These are phyloP conservation scores for Pseudotriccus pelzelni DNA, from an alignment of 2,797 vertebrate species.

Conservation along the genomic window DNA sequence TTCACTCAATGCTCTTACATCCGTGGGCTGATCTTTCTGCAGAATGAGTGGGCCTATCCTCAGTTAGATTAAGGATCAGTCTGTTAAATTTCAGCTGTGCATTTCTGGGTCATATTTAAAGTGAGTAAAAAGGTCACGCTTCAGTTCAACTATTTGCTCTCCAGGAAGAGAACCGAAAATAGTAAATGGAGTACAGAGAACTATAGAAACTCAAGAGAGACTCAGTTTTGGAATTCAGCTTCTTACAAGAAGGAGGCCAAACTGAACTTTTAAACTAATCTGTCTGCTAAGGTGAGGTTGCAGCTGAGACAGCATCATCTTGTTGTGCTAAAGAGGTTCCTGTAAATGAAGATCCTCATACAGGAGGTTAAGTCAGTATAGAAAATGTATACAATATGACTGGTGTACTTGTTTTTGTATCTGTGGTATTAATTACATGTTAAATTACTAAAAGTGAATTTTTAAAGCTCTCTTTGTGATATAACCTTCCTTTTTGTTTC, in stretches of 20 bases:
- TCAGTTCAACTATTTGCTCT: not conserved
- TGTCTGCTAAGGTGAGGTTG: not conserved
- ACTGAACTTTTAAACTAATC: not conserved
- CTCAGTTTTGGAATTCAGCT: not conserved
- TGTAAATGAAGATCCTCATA: not conserved
- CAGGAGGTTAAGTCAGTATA: not conserved
- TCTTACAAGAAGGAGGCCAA: not conserved
- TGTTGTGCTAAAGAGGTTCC: not conserved
- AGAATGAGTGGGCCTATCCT: not conserved
- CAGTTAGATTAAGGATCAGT: not conserved
- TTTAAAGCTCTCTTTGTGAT: not conserved
- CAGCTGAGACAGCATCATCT: not conserved
- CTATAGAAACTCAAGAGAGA: not conserved
- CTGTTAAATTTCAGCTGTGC: not conserved
- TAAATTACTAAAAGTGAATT: not conserved
- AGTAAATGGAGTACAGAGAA: not conserved
- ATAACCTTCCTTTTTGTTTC: not conserved
- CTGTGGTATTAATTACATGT: not conserved
- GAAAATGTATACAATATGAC: not conserved
- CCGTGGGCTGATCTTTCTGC: not conserved
- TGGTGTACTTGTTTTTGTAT: not conserved
- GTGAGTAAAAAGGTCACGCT: not conserved
- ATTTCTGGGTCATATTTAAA: slow-evolving; percentile 3
- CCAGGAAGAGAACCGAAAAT: not conserved
- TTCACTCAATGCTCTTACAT: not conserved